Evolutionary conservation across 2,113 vertebrate species (phyloP).

Genomic region (Myocastor coypus): DNA sequence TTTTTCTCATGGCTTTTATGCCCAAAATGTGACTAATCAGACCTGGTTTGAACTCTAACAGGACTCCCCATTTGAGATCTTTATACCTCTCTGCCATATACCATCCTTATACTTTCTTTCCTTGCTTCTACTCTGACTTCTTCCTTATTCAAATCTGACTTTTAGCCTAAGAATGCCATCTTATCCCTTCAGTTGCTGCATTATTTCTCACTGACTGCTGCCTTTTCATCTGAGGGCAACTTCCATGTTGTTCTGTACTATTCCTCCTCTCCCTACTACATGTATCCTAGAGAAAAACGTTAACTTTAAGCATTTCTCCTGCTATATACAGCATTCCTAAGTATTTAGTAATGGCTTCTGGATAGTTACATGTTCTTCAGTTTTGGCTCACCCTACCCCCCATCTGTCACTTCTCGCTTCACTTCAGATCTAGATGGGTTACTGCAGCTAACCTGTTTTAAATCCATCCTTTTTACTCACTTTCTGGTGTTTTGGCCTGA

Average conservation of each 20-base stretch:
- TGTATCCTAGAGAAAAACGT: background rate
- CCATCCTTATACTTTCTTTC: background rate
- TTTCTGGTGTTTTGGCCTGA: background rate
- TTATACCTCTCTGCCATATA: background rate
- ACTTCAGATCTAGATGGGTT: background rate
- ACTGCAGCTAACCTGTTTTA: background rate
- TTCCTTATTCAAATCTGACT: background rate
- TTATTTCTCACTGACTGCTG: background rate
- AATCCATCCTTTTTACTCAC: background rate
- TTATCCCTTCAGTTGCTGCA: background rate
- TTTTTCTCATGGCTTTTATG: background rate
- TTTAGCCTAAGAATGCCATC: background rate
- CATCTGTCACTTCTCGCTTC: background rate
- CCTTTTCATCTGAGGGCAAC: background rate
- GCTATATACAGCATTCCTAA: too few relatives aligned
- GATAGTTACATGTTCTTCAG: background rate
- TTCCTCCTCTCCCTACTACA: background rate
- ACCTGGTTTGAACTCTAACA: background rate
- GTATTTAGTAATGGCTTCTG: background rate
- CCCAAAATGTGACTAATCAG: background rate
- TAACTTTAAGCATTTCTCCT: background rate
- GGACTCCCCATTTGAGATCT: background rate
- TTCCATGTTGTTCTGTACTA: background rate
- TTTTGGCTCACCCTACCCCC: rapidly evolving
- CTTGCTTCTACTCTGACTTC: background rate